Base-by-base conservation (phyloP, 2,888 invertebrate genomes). In the Cabera pusaria region DNA sequence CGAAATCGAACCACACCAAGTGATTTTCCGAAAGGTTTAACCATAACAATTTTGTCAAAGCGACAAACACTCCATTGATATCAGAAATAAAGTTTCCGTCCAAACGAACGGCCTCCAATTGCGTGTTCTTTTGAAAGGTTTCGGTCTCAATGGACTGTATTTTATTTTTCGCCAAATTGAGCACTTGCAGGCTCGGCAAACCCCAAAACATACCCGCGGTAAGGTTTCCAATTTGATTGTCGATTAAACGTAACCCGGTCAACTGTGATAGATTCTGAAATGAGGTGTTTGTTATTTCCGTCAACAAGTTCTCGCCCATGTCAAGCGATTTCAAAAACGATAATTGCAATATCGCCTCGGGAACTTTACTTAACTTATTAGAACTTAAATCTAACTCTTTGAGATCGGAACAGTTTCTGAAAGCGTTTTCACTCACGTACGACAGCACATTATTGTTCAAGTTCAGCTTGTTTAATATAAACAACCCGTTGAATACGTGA, bases 1-100 rank as follows among this genome's bases (percentile, higher is more conserved):
- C 96, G 75, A 96, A 97, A 79, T 97, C 97, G 83, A 97, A 97
- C 96, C 96, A 96, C 18, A 95, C 94, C 64, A 97, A 90, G 81
- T 96, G 96, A 85, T 97, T 97, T 82, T 96, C 96, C 20, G 96
- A 96, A 37, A 97, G 90, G 87, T 97, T 97, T 42, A 97, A 84
- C 94, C 97, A 95, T 65, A 96, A 85, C 44, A 97, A 90, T 59
- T 94, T 95, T 21, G 94, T 93, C 47, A 97, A 87, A 35, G 95
- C 94, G 31, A 96, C 94, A 74, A 97, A 96, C 49, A 96, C 95
- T 5, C 96, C 96, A 81, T 97, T 97, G 64, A 97, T 95, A 75
- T 97, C 96, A 43, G 94, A 94, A 57, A 97, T 90, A 68, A 94
- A 95, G 80, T 97, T 97, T 51, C 95, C 94, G 66, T 97, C 97